A percentile compares a stretch with the other conserved stretches of the same genome.
Evolutionary conservation across 2,113 vertebrate species (phyloP).

Genomic region (Ptychochromis oligacanthus): DNA sequence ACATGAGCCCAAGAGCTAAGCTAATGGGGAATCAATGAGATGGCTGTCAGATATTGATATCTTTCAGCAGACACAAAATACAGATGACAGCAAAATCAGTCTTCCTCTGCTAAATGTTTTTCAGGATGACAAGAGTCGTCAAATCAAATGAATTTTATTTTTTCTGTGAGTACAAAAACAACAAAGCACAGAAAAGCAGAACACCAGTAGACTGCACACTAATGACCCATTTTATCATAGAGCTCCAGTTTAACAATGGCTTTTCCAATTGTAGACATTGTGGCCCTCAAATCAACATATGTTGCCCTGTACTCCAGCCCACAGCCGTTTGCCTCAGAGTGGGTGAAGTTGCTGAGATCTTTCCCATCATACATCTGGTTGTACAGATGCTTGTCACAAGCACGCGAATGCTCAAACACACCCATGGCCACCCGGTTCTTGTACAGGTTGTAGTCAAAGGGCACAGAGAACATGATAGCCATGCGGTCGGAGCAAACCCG

Average conservation of each 20-base stretch:
- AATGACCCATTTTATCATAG: constrained; percentile 69
- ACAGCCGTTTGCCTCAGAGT: constrained; percentile 41
- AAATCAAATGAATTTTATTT: constrained; percentile 50
- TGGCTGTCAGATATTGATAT: constrained; percentile 68
- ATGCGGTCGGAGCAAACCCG: constrained; percentile 55
- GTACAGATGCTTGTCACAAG: constrained; percentile 74
- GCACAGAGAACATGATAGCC: constrained; percentile 79
- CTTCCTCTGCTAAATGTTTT: constrained; percentile 38
- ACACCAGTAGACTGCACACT: background rate
- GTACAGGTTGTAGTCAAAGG: constrained; percentile 72
- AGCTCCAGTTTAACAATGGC: constrained; percentile 79
- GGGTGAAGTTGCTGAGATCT: constrained; percentile 55
- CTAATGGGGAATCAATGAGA: constrained; percentile 67
- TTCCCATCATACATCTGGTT: constrained; percentile 73
- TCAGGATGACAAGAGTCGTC: constrained; percentile 29
- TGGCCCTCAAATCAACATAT: constrained; percentile 66
- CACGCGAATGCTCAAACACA: constrained; percentile 37
- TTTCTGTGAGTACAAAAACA: constrained; percentile 20
- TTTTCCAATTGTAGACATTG: constrained; percentile 75
- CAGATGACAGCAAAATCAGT: constrained; percentile 60
- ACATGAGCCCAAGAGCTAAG: constrained; percentile 39
- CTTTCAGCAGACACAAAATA: constrained; percentile 47
- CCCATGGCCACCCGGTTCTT: constrained; percentile 74
- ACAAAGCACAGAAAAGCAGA: constrained; percentile 7
- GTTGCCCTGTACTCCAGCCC: constrained; percentile 41